phyloP scores from a whole-genome alignment of 2,888 invertebrate genomes.

The Hoplodrina ambigua region DNA sequence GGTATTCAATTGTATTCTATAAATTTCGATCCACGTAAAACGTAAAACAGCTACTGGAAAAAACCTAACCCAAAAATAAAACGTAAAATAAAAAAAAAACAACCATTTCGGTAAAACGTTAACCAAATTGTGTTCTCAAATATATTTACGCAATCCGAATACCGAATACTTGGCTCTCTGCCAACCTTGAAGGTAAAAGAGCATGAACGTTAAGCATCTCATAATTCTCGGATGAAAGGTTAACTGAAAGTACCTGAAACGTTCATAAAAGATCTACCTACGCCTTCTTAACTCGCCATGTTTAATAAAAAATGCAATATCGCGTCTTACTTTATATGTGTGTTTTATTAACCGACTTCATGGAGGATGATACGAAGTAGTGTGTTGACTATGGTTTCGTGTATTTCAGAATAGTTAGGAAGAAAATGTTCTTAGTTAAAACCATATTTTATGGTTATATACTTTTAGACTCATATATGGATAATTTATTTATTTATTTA shows the following conservation, averaged over 20 bases:
- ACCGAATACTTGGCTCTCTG: slow-evolving; percentile 28
- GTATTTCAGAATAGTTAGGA: not conserved
- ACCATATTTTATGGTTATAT: too few species aligned
- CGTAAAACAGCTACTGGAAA: not conserved
- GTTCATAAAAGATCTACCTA: slow-evolving; percentile 34
- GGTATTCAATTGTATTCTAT: too few species aligned
- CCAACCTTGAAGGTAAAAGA: slow-evolving; percentile 41
- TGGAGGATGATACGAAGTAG: not conserved
- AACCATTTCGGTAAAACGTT: not conserved
- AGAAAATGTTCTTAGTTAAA: too few species aligned
- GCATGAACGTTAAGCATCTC: slow-evolving; percentile 42
- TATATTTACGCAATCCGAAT: slow-evolving; percentile 23
- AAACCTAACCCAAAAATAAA: too few species aligned
- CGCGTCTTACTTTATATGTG: slow-evolving; percentile 1
- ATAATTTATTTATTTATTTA: too few species aligned
- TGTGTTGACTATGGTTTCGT: not conserved
- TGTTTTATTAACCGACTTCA: not conserved
- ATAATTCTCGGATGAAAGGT: slow-evolving; percentile 50
- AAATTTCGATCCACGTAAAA: too few species aligned
- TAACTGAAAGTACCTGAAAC: slow-evolving; percentile 44
- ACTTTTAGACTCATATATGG: too few species aligned
- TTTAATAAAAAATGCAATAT: slow-evolving; percentile 40
- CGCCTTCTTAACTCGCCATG: not conserved
- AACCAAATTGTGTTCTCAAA: slow-evolving; percentile 15
- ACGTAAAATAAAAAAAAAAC: not conserved